Conservation (phyloP, 2,888 invertebrate genomes). For the Vandiemenella viatica region DNA sequence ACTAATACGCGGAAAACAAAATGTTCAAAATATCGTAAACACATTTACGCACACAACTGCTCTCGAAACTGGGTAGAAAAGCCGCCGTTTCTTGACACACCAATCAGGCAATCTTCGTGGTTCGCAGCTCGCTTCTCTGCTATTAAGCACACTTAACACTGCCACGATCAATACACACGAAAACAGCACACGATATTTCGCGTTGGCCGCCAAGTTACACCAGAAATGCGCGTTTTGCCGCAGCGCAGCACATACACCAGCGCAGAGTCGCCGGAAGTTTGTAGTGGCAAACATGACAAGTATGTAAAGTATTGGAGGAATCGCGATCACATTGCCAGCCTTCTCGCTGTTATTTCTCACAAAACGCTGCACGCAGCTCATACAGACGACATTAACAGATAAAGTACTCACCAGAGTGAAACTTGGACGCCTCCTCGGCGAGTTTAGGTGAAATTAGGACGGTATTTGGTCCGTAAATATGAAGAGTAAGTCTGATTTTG, state of each 20-base stretch:
- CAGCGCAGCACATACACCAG: slow-evolving; percentile 10
- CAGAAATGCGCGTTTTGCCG: slow-evolving; percentile 13
- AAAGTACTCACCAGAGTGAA: slow-evolving; percentile 60
- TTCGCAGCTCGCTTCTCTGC: not conserved
- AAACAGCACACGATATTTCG: slow-evolving; percentile 11
- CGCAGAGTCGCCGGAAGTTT: slow-evolving; percentile 23
- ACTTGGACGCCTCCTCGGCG: slow-evolving; percentile 45
- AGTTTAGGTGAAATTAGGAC: slow-evolving; percentile 47
- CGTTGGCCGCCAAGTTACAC: slow-evolving; percentile 6
- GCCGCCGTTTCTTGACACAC: too few relatives aligned
- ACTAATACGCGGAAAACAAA: too few relatives aligned
- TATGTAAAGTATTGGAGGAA: slow-evolving; percentile 63
- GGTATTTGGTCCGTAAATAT: slow-evolving; percentile 46
- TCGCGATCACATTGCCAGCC: slow-evolving; percentile 59
- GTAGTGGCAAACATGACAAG: slow-evolving; percentile 43
- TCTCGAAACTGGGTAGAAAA: too few relatives aligned
- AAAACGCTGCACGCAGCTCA: slow-evolving; percentile 13
- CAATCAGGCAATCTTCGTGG: too few relatives aligned
- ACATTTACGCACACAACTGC: too few relatives aligned
- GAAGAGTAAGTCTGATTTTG: slow-evolving; percentile 44
- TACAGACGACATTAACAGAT: slow-evolving; percentile 30
- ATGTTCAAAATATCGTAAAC: too few relatives aligned
- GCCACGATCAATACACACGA: slow-evolving; percentile 15
- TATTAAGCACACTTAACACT: slow-evolving; percentile 12
- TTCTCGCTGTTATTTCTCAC: slow-evolving; percentile 36